Conservation (phyloP, 2,888 invertebrate species). For the Amphiduros pacificus region DNA sequence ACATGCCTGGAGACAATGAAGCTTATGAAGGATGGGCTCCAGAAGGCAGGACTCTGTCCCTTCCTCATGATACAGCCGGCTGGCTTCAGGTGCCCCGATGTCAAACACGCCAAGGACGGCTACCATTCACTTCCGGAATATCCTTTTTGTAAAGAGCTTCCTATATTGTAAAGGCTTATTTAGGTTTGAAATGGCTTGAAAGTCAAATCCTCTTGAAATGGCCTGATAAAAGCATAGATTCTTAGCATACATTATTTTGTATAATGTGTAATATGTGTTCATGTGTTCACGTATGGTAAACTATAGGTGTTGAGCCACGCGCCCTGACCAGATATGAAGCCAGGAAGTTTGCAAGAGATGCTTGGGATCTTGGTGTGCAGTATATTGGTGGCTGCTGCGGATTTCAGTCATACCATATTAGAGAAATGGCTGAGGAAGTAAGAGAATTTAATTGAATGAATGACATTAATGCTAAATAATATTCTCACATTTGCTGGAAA, state of each 20-base stretch:
- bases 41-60: conserved; percentile 13
- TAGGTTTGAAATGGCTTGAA: too few species aligned
- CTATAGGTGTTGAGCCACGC: conserved; percentile 20
- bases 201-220: too few species aligned
- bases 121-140: conserved; percentile 19
- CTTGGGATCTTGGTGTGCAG: conserved; percentile 18
- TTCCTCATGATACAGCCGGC: conserved; percentile 25
- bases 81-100: conserved; percentile 20
- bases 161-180: too few species aligned
- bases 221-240: too few species aligned
- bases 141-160: conserved; percentile 22
- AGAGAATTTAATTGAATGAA: too few species aligned
- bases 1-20: conserved; percentile 17
- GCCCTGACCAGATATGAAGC: conserved; percentile 20
- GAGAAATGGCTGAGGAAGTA: conserved; percentile 26
- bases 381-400: conserved; percentile 27
- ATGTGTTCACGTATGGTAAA: too few species aligned
- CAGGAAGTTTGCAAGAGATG: conserved; percentile 18
- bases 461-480: too few species aligned
- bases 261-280: too few species aligned
- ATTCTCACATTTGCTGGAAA: too few species aligned
- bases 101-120: conserved; percentile 9
- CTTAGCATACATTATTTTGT: too few species aligned
- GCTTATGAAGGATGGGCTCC: conserved; percentile 21
- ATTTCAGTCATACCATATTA: conserved; percentile 25